Percentiles rank a stretch among this genome's conserved stretches.
Conservation (phyloP, 2,797 vertebrate species). For the Sebastolobus altivelis region DNA sequence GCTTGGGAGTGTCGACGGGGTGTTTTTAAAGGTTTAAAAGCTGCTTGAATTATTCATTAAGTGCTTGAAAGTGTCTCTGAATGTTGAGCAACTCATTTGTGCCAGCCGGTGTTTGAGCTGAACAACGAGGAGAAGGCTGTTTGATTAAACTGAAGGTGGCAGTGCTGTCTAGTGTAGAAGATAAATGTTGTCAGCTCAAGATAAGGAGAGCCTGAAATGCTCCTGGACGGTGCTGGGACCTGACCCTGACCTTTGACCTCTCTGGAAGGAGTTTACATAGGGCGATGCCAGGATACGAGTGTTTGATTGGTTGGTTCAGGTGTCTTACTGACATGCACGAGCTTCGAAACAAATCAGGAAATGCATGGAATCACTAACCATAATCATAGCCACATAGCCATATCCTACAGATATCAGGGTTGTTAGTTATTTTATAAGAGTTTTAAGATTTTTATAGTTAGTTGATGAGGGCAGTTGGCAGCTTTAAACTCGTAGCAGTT, state of each 20-base stretch:
- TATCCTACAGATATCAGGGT: background rate
- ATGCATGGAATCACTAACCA: background rate
- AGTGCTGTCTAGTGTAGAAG: conserved; percentile 46
- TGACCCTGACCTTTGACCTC: conserved; percentile 26
- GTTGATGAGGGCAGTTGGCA: conserved; percentile 37
- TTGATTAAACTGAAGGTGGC: conserved; percentile 65
- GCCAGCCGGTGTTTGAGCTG: conserved; percentile 17
- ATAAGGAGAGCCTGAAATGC: background rate
- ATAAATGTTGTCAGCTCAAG: background rate
- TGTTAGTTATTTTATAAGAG: background rate
- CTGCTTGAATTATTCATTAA: conserved; percentile 44
- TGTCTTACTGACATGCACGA: background rate
- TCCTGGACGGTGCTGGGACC: background rate
- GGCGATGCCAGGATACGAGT: background rate
- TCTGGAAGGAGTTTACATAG: background rate
- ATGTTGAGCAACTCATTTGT: conserved; percentile 33
- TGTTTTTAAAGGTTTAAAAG: conserved; percentile 61
- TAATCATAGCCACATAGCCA: background rate
- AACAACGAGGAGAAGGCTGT: conserved; percentile 26
- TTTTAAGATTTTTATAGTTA: background rate
- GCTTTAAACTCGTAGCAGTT: conserved; percentile 43
- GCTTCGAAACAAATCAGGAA: background rate
- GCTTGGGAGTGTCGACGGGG: conserved; percentile 15
- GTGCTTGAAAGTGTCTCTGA: conserved; percentile 32
- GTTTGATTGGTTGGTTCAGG: background rate